phyloP scores from a whole-genome alignment of 2,888 invertebrate species.

The Drosophila cognata region DNA sequence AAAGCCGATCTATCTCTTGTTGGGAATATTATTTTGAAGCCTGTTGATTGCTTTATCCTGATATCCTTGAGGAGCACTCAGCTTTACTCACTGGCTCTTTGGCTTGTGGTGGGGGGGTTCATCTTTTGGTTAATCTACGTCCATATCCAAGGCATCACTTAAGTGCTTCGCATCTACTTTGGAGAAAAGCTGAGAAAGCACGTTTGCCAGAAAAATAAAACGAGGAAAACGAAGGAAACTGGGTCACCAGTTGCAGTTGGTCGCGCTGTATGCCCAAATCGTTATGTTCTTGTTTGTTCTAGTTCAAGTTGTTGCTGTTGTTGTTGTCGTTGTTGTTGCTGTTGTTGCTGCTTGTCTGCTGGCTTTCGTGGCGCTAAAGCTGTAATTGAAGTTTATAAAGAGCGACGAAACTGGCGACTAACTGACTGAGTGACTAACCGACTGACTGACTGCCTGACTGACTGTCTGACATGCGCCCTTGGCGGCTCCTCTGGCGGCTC shows the following conservation, averaged over 20 bases:
- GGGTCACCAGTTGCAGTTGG: constrained; percentile 72
- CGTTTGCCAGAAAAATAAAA: constrained; percentile 24
- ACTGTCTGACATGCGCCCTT: constrained; percentile 61
- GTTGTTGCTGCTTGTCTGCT: constrained; percentile 31
- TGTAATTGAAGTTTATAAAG: constrained; percentile 66
- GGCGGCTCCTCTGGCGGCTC: constrained; percentile 37
- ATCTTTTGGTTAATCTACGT: neutral
- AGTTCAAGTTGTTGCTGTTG: constrained; percentile 5
- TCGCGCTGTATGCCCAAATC: constrained; percentile 36
- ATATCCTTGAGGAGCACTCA: neutral
- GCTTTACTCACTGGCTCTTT: neutral
- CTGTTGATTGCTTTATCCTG: neutral
- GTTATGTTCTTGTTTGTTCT: constrained; percentile 9
- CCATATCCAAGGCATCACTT: constrained; percentile 9
- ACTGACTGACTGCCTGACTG: constrained; percentile 28
- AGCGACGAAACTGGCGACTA: constrained; percentile 50
- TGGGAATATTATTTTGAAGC: neutral
- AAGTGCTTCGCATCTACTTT: neutral
- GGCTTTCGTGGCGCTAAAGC: constrained; percentile 58
- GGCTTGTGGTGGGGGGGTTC: neutral
- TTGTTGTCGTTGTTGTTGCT: neutral
- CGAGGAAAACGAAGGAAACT: constrained; percentile 29
- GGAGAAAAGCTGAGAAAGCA: constrained; percentile 6
- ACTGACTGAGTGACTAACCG: constrained; percentile 34
- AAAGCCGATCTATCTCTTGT: neutral